Evolutionary conservation across 2,797 vertebrate genomes (phyloP).

Genomic region (Thaleichthys pacificus): DNA sequence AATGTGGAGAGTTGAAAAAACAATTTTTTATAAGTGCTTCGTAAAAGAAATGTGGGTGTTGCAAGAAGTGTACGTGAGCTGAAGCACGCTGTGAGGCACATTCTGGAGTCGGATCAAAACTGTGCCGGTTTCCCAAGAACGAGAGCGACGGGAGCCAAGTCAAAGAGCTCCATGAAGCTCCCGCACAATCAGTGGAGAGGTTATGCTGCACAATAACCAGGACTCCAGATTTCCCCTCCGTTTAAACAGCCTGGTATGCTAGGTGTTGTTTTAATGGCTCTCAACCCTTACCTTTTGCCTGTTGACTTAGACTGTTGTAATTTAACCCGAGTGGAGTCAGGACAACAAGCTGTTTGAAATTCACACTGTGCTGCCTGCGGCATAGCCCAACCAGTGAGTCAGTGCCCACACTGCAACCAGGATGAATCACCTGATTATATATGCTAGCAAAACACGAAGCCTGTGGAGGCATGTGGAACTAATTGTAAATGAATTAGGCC

Average conservation of each 20-base stretch:
- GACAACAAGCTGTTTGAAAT: slow-evolving; percentile 50
- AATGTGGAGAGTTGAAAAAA: slow-evolving; percentile 35
- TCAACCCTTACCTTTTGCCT: slow-evolving; percentile 44
- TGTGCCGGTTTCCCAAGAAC: neutral
- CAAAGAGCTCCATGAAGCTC: slow-evolving; percentile 32
- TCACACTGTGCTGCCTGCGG: slow-evolving; percentile 31
- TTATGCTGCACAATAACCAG: slow-evolving; percentile 9
- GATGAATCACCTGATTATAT: slow-evolving; percentile 50
- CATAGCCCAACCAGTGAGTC: slow-evolving; percentile 37
- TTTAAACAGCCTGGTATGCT: neutral
- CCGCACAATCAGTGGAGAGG: slow-evolving; percentile 30
- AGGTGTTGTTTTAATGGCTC: slow-evolving; percentile 39
- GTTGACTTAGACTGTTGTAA: slow-evolving; percentile 35
- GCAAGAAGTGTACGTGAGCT: slow-evolving; percentile 42
- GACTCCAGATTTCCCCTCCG: slow-evolving; percentile 7
- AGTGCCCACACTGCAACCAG: slow-evolving; percentile 21
- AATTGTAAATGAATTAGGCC: slow-evolving; percentile 39
- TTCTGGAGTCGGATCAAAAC: slow-evolving; percentile 10
- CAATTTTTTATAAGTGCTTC: slow-evolving; percentile 52
- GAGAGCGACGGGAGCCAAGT: slow-evolving; percentile 23
- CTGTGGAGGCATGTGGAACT: slow-evolving; percentile 30
- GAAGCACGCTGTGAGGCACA: slow-evolving; percentile 37
- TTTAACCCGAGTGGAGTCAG: slow-evolving; percentile 32
- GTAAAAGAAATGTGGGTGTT: slow-evolving; percentile 51
- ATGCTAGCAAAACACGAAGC: slow-evolving; percentile 45